Percentiles rank a stretch among this genome's conserved stretches.
Evolutionary conservation across 2,797 vertebrate species (phyloP).

Genomic region (Pipistrellus pipistrellus): DNA sequence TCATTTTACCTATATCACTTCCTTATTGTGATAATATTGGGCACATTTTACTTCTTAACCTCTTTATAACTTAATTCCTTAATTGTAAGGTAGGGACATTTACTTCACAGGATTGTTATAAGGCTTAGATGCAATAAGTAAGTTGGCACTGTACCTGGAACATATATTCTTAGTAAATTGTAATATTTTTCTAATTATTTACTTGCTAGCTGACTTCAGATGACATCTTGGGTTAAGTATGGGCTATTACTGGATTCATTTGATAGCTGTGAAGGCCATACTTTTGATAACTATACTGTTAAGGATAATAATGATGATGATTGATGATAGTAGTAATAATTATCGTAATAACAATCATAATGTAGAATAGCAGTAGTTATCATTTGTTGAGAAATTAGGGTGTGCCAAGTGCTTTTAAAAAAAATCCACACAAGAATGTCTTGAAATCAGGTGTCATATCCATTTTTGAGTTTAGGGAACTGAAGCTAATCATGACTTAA

Average conservation of each 20-base stretch:
- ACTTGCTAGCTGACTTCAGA: constrained; percentile 6
- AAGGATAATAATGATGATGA: background rate
- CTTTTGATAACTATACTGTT: constrained; percentile 31
- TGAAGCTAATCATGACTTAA: constrained; percentile 17
- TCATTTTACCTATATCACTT: background rate
- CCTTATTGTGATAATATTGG: background rate
- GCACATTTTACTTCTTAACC: constrained; percentile 26
- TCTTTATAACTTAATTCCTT: constrained; percentile 3
- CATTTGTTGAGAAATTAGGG: background rate
- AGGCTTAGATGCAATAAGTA: background rate
- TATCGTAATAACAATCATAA: background rate
- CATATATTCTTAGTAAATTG: background rate
- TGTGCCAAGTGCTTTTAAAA: background rate
- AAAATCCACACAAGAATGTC: background rate
- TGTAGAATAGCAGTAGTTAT: background rate
- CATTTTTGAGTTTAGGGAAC: constrained; percentile 19
- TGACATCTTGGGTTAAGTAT: background rate
- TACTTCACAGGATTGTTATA: constrained; percentile 8
- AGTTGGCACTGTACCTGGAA: background rate
- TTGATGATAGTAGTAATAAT: background rate
- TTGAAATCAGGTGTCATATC: constrained; percentile 30
- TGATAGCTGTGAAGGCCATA: background rate
- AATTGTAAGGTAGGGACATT: constrained; percentile 9
- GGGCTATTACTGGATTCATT: background rate
- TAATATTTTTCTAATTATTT: constrained; percentile 37